Base-by-base conservation (phyloP, 2,113 vertebrate species). In the Protomyctophum bolini region DNA sequence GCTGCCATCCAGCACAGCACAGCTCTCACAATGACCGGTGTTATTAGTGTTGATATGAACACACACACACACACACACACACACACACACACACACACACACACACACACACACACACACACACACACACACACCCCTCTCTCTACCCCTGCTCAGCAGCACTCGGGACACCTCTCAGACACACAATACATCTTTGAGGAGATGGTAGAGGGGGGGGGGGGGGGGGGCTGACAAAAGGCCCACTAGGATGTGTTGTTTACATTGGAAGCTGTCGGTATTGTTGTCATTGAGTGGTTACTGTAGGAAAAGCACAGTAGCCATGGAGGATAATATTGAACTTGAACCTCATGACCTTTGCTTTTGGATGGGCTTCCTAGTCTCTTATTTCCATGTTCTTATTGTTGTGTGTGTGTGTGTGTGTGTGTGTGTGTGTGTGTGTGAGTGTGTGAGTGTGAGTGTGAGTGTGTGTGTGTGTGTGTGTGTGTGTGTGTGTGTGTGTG, bases 21-120 rank as follows among this genome's bases (percentile, higher is more conserved):
- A 28, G 28, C 49, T 51, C 49, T 46, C 69, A 90, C 89, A 89
- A 88, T 84, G 81, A 73, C 82, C 83, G 82, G 80, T 81, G 83
- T 70, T 66, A 75, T 80, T 1, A 72, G 62, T 28, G 58, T 62
- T 54, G 77, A 77, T 56, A 51, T 79, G 74, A 73, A 62, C 45
- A 8, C 0, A 45, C 77, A 65, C 6, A 0, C 33, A 6, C 5
- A 41, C 33, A 41, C 33, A 41, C 33, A 41, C 33, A 41, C 33
- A 41, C 33, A 65, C 45, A 8, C 0, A 45, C 77, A 65, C 6
- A 0, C 33, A 6, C 5, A 41, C 33, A 41, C 33, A 41, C 33
- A 41, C 33, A 41, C 33, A 41, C 33, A 41, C 3, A 41, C 33
- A 41, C 33, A 6, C 33, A 41, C 33, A 6, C 33, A 41, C 33